phyloP scores from a whole-genome alignment of 2,113 vertebrate species.

The Nothoprocta perdicaria region DNA sequence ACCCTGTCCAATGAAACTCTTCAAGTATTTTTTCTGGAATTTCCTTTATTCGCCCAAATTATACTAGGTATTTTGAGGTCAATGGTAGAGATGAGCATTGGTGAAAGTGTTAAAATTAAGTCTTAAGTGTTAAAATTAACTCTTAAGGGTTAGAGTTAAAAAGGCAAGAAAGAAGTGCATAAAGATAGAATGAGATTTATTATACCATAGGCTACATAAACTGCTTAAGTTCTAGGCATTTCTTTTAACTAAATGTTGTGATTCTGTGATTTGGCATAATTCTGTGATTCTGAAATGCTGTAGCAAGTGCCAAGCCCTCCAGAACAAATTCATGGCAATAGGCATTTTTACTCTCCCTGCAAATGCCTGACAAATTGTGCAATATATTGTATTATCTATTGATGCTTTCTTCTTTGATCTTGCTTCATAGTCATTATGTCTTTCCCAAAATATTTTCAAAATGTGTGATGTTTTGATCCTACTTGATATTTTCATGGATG shows the following conservation, averaged over 20 bases:
- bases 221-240: not conserved
- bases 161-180: not conserved
- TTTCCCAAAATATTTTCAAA: not conserved
- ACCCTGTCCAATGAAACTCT: not conserved
- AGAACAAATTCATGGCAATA: not conserved
- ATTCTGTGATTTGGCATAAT: not conserved
- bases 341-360: not conserved
- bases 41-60: not conserved
- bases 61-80: not conserved
- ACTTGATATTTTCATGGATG: not conserved
- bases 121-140: not conserved
- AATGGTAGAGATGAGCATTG: not conserved
- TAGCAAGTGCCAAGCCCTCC: not conserved
- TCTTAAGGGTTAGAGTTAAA: not conserved
- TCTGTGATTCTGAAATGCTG: not conserved
- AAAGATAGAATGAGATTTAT: not conserved
- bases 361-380: not conserved
- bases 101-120: not conserved
- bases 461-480: not conserved
- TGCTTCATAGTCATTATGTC: not conserved
- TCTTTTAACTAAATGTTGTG: not conserved
- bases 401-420: constrained; percentile 1
- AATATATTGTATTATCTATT: not conserved
- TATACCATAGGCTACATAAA: not conserved
- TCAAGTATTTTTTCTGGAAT: not conserved